Evolutionary conservation across 2,113 vertebrate genomes (phyloP).

Genomic region (Leptobrachium leishanense): DNA sequence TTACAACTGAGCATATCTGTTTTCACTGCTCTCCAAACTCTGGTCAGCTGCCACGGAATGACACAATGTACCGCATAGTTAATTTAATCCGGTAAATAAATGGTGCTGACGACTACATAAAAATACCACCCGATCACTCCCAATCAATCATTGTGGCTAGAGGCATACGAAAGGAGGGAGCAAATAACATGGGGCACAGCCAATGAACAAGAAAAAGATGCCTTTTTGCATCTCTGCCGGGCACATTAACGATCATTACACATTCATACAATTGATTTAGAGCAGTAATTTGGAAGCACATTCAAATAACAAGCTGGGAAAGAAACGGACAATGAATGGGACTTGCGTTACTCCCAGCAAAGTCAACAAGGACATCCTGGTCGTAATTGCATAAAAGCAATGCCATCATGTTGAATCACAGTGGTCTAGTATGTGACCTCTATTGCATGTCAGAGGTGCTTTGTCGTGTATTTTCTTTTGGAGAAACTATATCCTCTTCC

Average conservation of each 20-base stretch:
- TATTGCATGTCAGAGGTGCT: too few relatives aligned
- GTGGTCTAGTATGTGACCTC: too few relatives aligned
- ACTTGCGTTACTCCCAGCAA: constrained; percentile 9
- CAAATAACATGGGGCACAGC: neutral
- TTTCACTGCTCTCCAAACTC: too few relatives aligned
- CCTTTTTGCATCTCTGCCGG: neutral
- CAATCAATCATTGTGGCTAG: constrained; percentile 26
- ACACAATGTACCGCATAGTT: too few relatives aligned
- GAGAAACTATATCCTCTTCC: too few relatives aligned
- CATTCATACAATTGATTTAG: constrained; percentile 20
- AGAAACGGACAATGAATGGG: neutral
- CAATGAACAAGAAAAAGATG: neutral
- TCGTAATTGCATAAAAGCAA: neutral
- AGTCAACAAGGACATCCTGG: constrained; percentile 20
- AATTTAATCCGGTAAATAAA: neutral
- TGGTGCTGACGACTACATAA: constrained; percentile 1
- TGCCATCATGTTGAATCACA: neutral
- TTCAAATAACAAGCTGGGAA: neutral
- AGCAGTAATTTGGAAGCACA: constrained; percentile 7
- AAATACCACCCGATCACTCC: neutral
- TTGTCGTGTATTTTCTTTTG: too few relatives aligned
- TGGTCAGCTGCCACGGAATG: too few relatives aligned
- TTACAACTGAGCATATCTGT: too few relatives aligned
- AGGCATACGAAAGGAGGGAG: neutral
- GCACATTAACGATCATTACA: neutral